A percentile compares a stretch with the other conserved stretches of the same genome.
phyloP scores from a whole-genome alignment of 2,888 invertebrate species.

The Oscheius sp. region DNA sequence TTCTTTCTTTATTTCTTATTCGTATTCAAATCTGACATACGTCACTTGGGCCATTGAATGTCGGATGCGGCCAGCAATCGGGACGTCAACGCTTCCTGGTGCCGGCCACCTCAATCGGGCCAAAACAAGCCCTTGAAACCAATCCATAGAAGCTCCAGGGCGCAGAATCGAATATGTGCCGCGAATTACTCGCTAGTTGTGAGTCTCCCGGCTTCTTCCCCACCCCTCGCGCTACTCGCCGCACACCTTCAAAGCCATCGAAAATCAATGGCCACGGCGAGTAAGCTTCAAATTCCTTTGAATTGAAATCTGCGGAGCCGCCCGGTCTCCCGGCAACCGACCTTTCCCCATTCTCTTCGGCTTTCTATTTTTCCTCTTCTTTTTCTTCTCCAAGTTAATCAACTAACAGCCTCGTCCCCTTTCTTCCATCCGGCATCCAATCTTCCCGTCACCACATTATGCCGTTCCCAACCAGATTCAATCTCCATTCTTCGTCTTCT shows the following conservation, averaged over 20 bases:
- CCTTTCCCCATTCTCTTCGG: constrained; percentile 31
- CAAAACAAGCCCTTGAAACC: constrained; percentile 17
- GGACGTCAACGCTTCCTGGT: not conserved
- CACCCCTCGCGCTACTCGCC: constrained; percentile 18
- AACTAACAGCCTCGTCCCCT: constrained; percentile 29
- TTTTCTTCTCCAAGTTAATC: constrained; percentile 30
- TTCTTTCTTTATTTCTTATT: no score
- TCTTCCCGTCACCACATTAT: constrained; percentile 20
- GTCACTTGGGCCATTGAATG: not conserved
- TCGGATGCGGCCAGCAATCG: not conserved
- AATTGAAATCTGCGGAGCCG: constrained; percentile 4
- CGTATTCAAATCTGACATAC: no score
- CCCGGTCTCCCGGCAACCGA: constrained; percentile 10
- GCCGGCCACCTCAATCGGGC: not conserved
- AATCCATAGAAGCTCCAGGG: constrained; percentile 22
- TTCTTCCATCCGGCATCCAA: no score
- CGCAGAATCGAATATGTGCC: constrained; percentile 19
- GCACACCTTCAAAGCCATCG: constrained; percentile 23
- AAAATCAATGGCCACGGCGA: constrained; percentile 30
- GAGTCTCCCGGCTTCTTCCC: not conserved
- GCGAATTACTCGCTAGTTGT: constrained; percentile 15
- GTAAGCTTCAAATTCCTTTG: constrained; percentile 32
- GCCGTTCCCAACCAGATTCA: constrained; percentile 4
- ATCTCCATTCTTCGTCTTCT: not conserved
- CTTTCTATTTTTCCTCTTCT: not conserved